Evolutionary conservation across 2,113 vertebrate genomes (phyloP).

Genomic region (Channa argus): DNA sequence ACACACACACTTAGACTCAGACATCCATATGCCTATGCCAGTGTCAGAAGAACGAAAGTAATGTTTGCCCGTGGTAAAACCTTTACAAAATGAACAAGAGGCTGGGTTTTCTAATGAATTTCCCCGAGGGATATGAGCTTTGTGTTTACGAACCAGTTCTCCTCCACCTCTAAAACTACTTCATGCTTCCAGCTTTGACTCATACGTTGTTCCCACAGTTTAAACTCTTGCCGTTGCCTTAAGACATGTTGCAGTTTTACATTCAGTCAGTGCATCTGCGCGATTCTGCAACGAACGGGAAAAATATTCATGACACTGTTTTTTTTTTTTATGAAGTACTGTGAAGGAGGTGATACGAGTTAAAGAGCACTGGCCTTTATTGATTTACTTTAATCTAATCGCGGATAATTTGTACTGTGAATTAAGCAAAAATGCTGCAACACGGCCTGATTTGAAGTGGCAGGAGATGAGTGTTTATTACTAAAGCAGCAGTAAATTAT

Average conservation of each 20-base stretch:
- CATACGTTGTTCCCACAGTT: constrained; percentile 49
- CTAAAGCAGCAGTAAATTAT: no score
- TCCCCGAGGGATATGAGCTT: constrained; percentile 68
- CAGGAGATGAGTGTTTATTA: no score
- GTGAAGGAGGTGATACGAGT: neutral
- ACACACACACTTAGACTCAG: constrained; percentile 41
- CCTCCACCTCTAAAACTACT: constrained; percentile 64
- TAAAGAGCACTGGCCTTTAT: neutral
- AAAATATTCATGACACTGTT: neutral
- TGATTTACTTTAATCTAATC: constrained; percentile 4
- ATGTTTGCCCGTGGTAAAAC: constrained; percentile 73
- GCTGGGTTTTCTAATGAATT: constrained; percentile 67
- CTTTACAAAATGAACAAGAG: constrained; percentile 74
- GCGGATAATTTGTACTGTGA: neutral
- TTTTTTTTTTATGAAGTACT: neutral
- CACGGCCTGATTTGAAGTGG: neutral
- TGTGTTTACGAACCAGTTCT: constrained; percentile 59
- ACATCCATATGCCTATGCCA: constrained; percentile 37
- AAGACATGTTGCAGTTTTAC: constrained; percentile 50
- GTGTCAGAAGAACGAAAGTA: constrained; percentile 73
- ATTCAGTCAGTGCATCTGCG: constrained; percentile 23
- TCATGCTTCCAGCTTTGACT: constrained; percentile 57
- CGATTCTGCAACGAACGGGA: neutral
- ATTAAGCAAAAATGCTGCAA: neutral
- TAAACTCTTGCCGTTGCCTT: constrained; percentile 43